phyloP scores from a whole-genome alignment of 2,797 vertebrate genomes.

The Sebastes melanostomus region DNA sequence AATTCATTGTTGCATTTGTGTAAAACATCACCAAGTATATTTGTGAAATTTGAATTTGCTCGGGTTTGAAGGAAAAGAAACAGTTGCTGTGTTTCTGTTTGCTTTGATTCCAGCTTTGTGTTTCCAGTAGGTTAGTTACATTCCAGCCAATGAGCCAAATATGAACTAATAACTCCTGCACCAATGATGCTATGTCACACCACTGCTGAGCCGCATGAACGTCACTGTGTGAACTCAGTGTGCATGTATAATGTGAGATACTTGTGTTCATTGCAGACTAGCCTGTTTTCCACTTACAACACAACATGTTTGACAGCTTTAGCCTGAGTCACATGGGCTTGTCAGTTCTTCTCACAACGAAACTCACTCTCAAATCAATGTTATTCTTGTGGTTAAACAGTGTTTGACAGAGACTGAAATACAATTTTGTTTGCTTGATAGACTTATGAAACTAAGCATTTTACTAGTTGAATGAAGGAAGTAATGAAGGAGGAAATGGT shows the following conservation, averaged over 20 bases:
- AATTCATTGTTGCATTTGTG: neutral
- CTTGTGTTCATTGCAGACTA: slow-evolving; percentile 7
- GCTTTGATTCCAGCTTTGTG: neutral
- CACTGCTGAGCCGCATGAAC: slow-evolving; percentile 21
- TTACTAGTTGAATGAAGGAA: neutral
- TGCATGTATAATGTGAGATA: slow-evolving; percentile 30
- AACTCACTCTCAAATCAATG: neutral
- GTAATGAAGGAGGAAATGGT: neutral
- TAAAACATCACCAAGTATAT: neutral
- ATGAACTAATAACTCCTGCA: slow-evolving; percentile 13
- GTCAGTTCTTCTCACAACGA: neutral
- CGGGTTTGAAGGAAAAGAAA: neutral
- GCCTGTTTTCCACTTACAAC: slow-evolving; percentile 7
- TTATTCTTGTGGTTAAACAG: neutral
- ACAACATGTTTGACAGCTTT: neutral
- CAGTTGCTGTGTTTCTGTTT: neutral
- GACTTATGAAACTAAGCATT: neutral
- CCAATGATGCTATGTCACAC: slow-evolving; percentile 24
- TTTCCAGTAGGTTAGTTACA: neutral
- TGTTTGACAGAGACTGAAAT: neutral
- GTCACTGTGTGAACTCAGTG: slow-evolving; percentile 30
- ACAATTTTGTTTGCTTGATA: neutral
- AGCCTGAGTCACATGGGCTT: neutral
- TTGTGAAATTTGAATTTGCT: neutral
- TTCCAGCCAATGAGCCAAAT: neutral